Evolutionary conservation across 2,113 vertebrate species (phyloP), one percentile per base, ranked within the genome.

Genomic region (Mungos mungo): DNA sequence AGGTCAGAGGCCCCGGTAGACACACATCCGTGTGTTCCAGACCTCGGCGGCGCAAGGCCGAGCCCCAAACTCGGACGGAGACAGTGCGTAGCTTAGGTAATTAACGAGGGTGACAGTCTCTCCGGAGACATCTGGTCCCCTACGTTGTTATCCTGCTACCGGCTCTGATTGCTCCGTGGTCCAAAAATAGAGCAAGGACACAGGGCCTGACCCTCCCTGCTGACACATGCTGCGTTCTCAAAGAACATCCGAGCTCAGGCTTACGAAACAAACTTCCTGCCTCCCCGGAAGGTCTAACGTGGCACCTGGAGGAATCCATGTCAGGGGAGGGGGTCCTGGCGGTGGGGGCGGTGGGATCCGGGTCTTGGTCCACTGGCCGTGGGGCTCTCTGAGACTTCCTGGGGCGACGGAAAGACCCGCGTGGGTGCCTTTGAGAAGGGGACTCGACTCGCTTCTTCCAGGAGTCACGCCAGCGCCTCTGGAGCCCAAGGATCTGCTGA

Each of bases 1-100:
- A 92, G 98, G 98, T 98, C 98, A 98, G 96, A 98, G 98, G 98
- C 98, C 97, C 93, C 41, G 0, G 25, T 19, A 23, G 97, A 96
- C 94, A 98, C 95, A 87, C 38, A 18, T n/a, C 72, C 71, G 14
- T 18, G 94, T 69, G 66, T 47, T 47, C 45, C 45, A 90, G 98
- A 74, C 94, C n/a, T 50, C 57, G 45, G 3, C 16, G 95, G 93
- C 7, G 52, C 52, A 23, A 68, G 97, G 94, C 95, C 16, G 33
- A 68, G 93, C 85, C 63, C 92, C 90, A 57, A 25, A 95, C 97
- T 97, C 97, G 66, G 97, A 87, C 90, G 92, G 27, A 27, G 93
- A 80, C 72, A 98, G 98, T 97, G 97, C 68, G 13, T 60, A 86
- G 95, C 93, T 95, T 97, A 98, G 97, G 97, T 98, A 96, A 99